These are phyloP conservation scores for Porites australiensis DNA, from an alignment of 64 coral and sea anemone species.

Conservation along the genomic window DNA sequence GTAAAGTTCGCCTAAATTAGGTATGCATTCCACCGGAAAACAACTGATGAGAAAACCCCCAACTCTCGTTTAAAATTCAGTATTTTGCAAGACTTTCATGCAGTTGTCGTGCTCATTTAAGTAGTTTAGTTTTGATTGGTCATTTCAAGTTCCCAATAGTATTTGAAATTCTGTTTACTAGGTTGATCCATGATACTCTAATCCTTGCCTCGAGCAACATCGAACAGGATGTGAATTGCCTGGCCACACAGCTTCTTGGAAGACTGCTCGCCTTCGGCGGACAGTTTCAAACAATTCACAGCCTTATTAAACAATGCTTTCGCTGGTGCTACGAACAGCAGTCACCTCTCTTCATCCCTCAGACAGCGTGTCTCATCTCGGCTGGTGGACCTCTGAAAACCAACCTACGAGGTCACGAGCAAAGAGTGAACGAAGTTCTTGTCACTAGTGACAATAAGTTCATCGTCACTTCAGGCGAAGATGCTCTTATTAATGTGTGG, in stretches of 20 bases:
- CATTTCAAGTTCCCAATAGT: too few relatives aligned
- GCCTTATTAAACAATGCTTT: slow-evolving; percentile 71
- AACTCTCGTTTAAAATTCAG: too few relatives aligned
- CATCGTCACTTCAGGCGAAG: slow-evolving; percentile 84
- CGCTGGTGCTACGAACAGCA: slow-evolving; percentile 69
- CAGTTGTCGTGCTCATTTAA: too few relatives aligned
- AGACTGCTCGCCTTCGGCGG: slow-evolving; percentile 75
- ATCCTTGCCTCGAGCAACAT: slow-evolving; percentile 84
- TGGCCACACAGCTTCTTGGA: slow-evolving; percentile 77
- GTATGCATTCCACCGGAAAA: too few relatives aligned
- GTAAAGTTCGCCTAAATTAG: too few relatives aligned
- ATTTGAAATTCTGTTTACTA: background rate
- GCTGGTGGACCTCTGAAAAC: slow-evolving; percentile 86
- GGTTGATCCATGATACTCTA: slow-evolving; percentile 78
- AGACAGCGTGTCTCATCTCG: slow-evolving; percentile 82
- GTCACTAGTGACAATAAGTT: slow-evolving; percentile 82
- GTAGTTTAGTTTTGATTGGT: too few relatives aligned
- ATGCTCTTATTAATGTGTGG: slow-evolving; percentile 85
- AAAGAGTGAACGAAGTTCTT: slow-evolving; percentile 70
- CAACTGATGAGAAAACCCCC: too few relatives aligned
- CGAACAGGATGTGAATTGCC: slow-evolving; percentile 73
- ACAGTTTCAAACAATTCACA: slow-evolving; percentile 68
- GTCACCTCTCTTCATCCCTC: slow-evolving; percentile 70
- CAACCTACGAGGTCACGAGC: slow-evolving; percentile 85
- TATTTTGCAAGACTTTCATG: too few relatives aligned